Percentiles rank a stretch among this genome's conserved stretches.
Evolutionary conservation across 1,140 invertebrate genomes (phyloP).

Genomic region (Saccostrea cuccullata): DNA sequence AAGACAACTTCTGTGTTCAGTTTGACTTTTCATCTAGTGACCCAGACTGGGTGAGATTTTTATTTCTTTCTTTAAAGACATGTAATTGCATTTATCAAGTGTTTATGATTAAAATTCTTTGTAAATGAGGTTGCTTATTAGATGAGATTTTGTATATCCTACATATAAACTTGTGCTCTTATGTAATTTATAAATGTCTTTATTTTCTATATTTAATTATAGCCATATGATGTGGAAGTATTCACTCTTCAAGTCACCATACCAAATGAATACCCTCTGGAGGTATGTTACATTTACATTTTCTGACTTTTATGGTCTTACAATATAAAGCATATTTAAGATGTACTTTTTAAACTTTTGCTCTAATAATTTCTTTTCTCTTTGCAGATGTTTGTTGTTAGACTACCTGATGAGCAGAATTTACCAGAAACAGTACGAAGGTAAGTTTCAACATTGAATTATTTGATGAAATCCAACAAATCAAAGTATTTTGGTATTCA

Average conservation of each 20-base stretch:
- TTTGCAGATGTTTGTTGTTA: slow-evolving; percentile 65
- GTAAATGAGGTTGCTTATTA: too few relatives aligned
- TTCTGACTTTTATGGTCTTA: neutral
- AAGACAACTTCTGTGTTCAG: slow-evolving; percentile 52
- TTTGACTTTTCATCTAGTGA: slow-evolving; percentile 66
- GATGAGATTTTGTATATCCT: too few relatives aligned
- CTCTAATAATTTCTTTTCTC: neutral
- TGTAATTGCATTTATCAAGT: neutral
- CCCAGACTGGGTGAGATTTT: slow-evolving; percentile 72
- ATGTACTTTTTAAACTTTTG: too few relatives aligned
- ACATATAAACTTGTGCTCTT: neutral
- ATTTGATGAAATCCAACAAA: too few relatives aligned
- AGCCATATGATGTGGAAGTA: slow-evolving; percentile 74
- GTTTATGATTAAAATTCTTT: too few relatives aligned
- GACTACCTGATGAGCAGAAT: slow-evolving; percentile 67
- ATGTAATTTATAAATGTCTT: neutral
- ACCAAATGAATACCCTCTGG: slow-evolving; percentile 67
- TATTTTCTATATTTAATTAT: slow-evolving; percentile 47
- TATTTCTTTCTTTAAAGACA: neutral
- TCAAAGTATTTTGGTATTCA: too few relatives aligned
- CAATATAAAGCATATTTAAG: too few relatives aligned
- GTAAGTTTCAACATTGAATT: slow-evolving; percentile 48
- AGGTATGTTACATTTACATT: slow-evolving; percentile 57
- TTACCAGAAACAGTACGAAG: slow-evolving; percentile 73
- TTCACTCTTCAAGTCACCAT: slow-evolving; percentile 66